These are phyloP conservation scores for Monopis laevigella DNA, from an alignment of 2,888 invertebrate species.

Conservation along the genomic window DNA sequence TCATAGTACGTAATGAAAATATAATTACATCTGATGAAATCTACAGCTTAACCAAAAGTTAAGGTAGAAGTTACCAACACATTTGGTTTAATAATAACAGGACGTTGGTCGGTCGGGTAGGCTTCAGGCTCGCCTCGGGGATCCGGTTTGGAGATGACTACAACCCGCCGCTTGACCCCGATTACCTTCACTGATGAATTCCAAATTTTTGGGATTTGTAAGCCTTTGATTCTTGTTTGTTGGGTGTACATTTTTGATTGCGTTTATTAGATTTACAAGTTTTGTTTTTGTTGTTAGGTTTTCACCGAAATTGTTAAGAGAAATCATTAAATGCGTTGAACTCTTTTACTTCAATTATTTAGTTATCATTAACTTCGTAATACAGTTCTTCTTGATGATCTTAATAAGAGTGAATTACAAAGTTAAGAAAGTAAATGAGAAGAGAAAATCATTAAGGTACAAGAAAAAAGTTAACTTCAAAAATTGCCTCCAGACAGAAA, in stretches of 20 bases:
- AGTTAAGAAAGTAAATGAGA: not conserved
- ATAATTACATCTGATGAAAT: too few species aligned
- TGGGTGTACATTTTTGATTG: too few species aligned
- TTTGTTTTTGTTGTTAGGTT: too few species aligned
- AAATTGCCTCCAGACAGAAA: conserved; percentile 32
- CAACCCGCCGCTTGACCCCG: conserved; percentile 9
- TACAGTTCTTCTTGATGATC: too few species aligned
- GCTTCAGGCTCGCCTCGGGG: not conserved
- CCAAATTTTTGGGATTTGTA: not conserved
- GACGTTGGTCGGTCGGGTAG: conserved; percentile 5
- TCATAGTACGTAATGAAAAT: too few species aligned
- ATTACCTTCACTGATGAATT: conserved; percentile 7
- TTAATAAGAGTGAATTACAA: not conserved
- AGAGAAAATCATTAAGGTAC: not conserved
- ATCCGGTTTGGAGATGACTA: conserved; percentile 8
- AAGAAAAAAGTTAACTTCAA: not conserved
- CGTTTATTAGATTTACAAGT: too few species aligned
- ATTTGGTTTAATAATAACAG: conserved; percentile 2
- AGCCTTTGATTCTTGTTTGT: too few species aligned
- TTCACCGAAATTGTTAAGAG: too few species aligned
- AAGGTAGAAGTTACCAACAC: not conserved
- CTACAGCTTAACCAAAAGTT: too few species aligned
- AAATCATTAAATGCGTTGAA: conserved; percentile 65
- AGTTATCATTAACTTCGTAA: too few species aligned
- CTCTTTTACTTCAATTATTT: conserved; percentile 55